Conservation (phyloP, 2,888 invertebrate genomes). For the Phaonia tiefii region DNA sequence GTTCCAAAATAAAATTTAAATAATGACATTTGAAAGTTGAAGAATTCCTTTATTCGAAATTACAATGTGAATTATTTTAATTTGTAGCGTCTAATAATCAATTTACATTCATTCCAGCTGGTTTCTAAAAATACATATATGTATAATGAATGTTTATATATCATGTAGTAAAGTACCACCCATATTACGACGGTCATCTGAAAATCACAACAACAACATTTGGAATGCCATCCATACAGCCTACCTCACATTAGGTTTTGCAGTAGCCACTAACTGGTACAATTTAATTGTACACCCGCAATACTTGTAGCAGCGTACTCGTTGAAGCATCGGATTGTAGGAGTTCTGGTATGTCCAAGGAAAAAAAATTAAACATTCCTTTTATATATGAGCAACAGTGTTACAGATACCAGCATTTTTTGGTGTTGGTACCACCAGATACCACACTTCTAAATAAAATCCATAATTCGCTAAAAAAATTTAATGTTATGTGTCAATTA, state of each 20-base stretch:
- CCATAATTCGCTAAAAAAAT: too few species aligned
- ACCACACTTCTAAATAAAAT: too few species aligned
- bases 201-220: conserved; percentile 23
- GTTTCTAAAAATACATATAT: not conserved
- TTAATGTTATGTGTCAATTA: too few species aligned
- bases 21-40: conserved; percentile 13
- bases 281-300: conserved; percentile 64
- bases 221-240: conserved; percentile 55
- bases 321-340: conserved; percentile 51
- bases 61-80: conserved; percentile 59
- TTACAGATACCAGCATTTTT: too few species aligned
- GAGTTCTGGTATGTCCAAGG: conserved; percentile 43
- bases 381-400: conserved; percentile 18
- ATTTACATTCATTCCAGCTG: not conserved
- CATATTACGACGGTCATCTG: not conserved
- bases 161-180: too few species aligned
- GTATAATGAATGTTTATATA: not conserved
- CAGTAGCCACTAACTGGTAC: conserved; percentile 60
- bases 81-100: conserved; percentile 30
- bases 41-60: conserved; percentile 50
- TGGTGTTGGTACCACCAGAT: too few species aligned
- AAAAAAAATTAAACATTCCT: conserved; percentile 41
- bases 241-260: conserved; percentile 45
- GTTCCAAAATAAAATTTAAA: not conserved
- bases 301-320: conserved; percentile 34